phyloP scores from a whole-genome alignment of 1,140 invertebrate genomes.

The Nephila pilipes region DNA sequence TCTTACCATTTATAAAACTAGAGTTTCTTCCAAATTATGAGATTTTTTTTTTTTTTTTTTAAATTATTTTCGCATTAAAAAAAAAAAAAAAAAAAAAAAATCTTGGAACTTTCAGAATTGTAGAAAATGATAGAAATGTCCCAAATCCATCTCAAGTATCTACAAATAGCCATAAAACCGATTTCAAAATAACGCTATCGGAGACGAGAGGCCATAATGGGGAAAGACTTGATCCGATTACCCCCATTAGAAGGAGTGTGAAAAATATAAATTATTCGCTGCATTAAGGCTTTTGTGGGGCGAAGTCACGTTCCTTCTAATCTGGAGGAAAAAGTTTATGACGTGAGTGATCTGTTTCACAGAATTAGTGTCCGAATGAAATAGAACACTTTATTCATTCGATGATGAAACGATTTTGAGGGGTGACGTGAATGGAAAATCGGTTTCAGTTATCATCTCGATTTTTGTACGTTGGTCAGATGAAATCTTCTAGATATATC shows the following conservation, averaged over 20 bases:
- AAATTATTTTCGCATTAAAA: too few relatives aligned
- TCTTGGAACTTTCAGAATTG: too few relatives aligned
- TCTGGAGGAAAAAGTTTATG: not conserved
- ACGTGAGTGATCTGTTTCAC: not conserved
- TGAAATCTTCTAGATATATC: too few relatives aligned
- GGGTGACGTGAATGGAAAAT: not conserved
- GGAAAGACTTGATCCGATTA: slow-evolving; percentile 1
- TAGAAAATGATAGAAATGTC: too few relatives aligned
- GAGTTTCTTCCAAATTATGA: too few relatives aligned
- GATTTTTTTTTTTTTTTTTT: too few relatives aligned
- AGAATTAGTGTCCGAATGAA: slow-evolving; percentile 11
- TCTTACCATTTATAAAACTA: too few relatives aligned
- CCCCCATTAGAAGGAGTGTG: not conserved
- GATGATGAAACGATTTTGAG: not conserved
- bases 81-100: too few relatives aligned
- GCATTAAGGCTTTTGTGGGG: not conserved
- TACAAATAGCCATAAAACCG: slow-evolving; percentile 18
- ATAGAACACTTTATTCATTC: not conserved
- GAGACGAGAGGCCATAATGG: not conserved
- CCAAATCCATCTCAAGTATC: not conserved
- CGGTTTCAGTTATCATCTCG: not conserved
- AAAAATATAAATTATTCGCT: slow-evolving; percentile 13
- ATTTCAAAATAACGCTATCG: not conserved
- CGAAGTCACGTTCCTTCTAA: not conserved
- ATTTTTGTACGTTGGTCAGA: not conserved